Base-by-base conservation (phyloP, 2,797 vertebrate species). In the Notoglanidium macrostoma region DNA sequence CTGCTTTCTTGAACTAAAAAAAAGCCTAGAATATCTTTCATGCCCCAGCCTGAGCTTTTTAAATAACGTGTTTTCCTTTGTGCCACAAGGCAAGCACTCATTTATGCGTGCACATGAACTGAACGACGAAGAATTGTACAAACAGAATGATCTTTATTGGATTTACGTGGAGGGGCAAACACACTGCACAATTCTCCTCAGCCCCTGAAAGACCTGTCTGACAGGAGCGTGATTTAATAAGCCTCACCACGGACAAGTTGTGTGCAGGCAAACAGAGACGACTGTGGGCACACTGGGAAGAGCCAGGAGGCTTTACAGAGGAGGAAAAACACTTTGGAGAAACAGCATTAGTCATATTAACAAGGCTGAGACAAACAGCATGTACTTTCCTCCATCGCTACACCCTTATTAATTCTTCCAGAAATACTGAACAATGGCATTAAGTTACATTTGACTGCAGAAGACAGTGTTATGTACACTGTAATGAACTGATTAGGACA, bases 101-200 rank as follows among this genome's bases (percentile, higher is more conserved):
- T 88, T 84, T 67, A 83, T 86, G 89, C 77, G n/a, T 80, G 70
- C 9, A 44, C 87, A 84, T 79, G 89, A 84, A 84, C 40, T 44
- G 79, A 86, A 86, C 74, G 79, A 84, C 84, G 80, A 67, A 84
- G 84, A 86, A 84, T 79, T 72, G 65, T 78, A 23, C 72, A 86
- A 74, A 83, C 86, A 78, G 84, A 59, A 68, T 84, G 82, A 84
- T 79, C 80, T 84, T 84, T 88, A 88, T 86, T 90, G 87, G 87
- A 86, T 88, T 86, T 86, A 59, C 73, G 80, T 88, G 89, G 81
- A 57, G 67, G 87, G 55, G 57, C 80, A 88, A 80, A 81, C 67
- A 54, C 21, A 67, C 79, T 15, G 80, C 65, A 76, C 85, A 76
- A 86, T 86, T 88, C 81, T 81, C 81, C 74, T 49, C 35, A 73